These are phyloP conservation scores for Chauna torquata DNA, from an alignment of 2,113 vertebrate species.

Conservation along the genomic window DNA sequence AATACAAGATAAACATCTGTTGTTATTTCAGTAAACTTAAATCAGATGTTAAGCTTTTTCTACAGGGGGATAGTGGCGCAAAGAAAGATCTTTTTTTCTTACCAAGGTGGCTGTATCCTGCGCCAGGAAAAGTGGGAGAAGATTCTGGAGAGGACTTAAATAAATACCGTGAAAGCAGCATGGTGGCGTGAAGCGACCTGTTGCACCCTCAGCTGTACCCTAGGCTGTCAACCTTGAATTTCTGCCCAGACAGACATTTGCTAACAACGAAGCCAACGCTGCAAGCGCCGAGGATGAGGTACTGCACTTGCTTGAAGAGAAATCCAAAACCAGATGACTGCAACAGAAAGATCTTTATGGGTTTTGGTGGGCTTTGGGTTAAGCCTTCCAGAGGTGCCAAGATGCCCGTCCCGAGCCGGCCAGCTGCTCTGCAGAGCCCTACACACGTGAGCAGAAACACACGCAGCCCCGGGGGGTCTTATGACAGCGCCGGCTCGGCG, in stretches of 20 bases:
- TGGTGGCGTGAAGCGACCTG: neutral
- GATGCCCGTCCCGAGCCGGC: accelerated
- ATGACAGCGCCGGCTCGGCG: accelerated
- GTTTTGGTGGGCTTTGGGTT: neutral
- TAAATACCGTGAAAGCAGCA: neutral
- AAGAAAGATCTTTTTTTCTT: neutral
- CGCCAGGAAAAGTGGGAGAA: neutral
- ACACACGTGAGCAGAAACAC: accelerated
- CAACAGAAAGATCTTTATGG: accelerated
- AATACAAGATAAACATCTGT: conserved; percentile 87
- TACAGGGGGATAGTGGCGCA: neutral
- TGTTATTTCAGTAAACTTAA: conserved; percentile 85
- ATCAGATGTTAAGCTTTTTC: conserved; percentile 78
- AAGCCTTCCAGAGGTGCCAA: neutral
- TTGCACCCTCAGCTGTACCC: neutral
- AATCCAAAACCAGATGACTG: neutral
- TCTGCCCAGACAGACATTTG: neutral
- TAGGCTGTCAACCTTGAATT: neutral
- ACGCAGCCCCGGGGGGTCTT: accelerated
- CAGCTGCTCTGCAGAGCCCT: neutral
- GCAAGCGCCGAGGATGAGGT: neutral
- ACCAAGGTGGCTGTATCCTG: neutral
- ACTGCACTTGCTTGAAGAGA: neutral
- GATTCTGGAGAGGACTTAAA: neutral
- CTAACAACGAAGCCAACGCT: neutral